Conservation (phyloP, 2,888 invertebrate species). For the Ganaspis brasiliensis region DNA sequence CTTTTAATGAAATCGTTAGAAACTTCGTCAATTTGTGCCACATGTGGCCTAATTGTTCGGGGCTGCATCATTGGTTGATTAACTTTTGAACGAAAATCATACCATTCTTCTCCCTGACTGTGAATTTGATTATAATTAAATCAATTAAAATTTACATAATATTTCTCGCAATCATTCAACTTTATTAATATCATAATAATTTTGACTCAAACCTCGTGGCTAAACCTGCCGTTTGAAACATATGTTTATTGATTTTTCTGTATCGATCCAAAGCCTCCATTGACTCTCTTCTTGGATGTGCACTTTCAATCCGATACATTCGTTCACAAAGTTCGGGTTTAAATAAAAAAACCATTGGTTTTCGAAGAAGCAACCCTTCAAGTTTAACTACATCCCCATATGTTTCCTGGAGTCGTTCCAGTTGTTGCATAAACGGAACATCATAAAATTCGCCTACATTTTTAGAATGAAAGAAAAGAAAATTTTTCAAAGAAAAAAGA, state of each 20-base stretch:
- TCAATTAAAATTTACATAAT: too few species aligned
- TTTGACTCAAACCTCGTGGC: not conserved
- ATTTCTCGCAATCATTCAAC: too few species aligned
- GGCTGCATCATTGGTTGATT: slow-evolving; percentile 92
- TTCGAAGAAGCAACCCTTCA: slow-evolving; percentile 74
- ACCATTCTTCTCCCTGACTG: slow-evolving; percentile 95
- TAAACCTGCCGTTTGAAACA: not conserved
- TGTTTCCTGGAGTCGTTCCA: slow-evolving; percentile 65
- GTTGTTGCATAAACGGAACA: slow-evolving; percentile 53
- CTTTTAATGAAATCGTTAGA: slow-evolving; percentile 88
- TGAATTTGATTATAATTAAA: too few species aligned
- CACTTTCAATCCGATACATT: slow-evolving; percentile 81
- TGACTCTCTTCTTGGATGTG: slow-evolving; percentile 79
- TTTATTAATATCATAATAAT: too few species aligned
- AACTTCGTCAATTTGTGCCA: slow-evolving; percentile 88
- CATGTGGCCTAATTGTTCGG: slow-evolving; percentile 88
- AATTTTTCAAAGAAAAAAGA: too few species aligned
- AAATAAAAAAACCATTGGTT: slow-evolving; percentile 67
- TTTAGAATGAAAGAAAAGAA: not conserved
- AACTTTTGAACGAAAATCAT: slow-evolving; percentile 90
- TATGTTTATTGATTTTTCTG: slow-evolving; percentile 62
- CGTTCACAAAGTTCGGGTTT: slow-evolving; percentile 70
- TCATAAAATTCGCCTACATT: slow-evolving; percentile 67
- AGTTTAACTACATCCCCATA: slow-evolving; percentile 81
- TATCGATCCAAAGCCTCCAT: slow-evolving; percentile 78